phyloP scores from a whole-genome alignment of 2,888 invertebrate species.

The Lasioglossum villosulum region DNA sequence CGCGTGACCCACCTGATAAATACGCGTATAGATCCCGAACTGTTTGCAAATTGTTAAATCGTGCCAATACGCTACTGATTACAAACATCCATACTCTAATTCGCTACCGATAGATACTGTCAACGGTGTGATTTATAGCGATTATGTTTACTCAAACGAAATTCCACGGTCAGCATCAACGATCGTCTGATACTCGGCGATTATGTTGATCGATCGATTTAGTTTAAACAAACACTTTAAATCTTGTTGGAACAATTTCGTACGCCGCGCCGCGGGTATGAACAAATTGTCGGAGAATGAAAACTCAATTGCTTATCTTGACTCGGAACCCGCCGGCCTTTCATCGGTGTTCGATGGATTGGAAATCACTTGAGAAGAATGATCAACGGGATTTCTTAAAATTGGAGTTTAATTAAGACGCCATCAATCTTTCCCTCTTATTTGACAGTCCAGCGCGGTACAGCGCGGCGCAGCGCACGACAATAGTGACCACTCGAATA shows the following conservation, averaged over 20 bases:
- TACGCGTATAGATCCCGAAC: background rate
- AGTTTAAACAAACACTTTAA: background rate
- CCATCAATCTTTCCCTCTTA: background rate
- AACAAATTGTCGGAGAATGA: background rate
- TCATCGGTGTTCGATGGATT: background rate
- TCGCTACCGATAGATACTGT: background rate
- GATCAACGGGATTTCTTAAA: background rate
- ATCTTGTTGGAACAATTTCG: background rate
- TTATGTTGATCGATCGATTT: background rate
- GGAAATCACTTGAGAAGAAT: background rate
- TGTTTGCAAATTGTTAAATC: background rate
- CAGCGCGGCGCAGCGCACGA: background rate
- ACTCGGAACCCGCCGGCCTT: background rate
- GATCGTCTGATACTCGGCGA: background rate
- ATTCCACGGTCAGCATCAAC: background rate
- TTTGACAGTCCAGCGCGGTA: background rate
- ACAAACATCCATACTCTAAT: background rate
- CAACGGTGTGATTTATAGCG: background rate
- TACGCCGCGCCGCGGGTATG: background rate
- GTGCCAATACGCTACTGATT: background rate
- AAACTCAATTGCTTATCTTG: background rate
- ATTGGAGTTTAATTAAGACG: background rate
- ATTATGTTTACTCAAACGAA: background rate
- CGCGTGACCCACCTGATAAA: background rate
- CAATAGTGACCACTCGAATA: background rate